phyloP scores from a whole-genome alignment of 2,113 vertebrate genomes.

The Apaloderma vittatum region DNA sequence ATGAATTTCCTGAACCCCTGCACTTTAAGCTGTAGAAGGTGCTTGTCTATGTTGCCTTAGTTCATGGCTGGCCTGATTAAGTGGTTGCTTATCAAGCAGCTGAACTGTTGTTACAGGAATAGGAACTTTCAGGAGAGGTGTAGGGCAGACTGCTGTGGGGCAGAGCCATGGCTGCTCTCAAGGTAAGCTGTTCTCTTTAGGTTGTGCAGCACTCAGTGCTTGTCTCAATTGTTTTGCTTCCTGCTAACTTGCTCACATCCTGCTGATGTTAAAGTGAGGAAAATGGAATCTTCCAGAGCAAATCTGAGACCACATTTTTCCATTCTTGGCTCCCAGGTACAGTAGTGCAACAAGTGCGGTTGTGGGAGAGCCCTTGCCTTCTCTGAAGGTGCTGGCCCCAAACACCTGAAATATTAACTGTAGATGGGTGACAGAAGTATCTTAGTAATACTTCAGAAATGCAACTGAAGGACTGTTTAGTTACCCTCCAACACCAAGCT shows the following conservation, averaged over 20 bases:
- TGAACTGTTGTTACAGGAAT: neutral
- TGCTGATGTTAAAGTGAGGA: neutral
- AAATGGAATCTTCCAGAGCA: neutral
- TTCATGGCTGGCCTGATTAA: neutral
- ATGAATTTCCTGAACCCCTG: neutral
- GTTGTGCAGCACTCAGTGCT: neutral
- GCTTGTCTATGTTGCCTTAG: neutral
- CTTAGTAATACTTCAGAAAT: neutral
- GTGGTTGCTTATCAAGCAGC: neutral
- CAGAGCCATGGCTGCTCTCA: accelerated
- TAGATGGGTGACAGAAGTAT: neutral
- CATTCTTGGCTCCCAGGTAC: neutral
- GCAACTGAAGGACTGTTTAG: neutral
- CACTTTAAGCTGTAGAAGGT: neutral
- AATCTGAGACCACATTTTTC: neutral
- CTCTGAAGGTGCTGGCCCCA: neutral
- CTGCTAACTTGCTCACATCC: neutral
- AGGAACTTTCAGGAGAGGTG: neutral
- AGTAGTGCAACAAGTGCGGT: neutral
- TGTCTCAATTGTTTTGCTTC: neutral
- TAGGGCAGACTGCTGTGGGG: neutral
- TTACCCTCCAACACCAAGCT: neutral
- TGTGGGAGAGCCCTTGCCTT: neutral
- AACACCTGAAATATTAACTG: neutral
- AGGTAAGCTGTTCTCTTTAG: neutral